Evolutionary conservation across 2,888 invertebrate genomes (phyloP).

Genomic region (Campoplex nolae): DNA sequence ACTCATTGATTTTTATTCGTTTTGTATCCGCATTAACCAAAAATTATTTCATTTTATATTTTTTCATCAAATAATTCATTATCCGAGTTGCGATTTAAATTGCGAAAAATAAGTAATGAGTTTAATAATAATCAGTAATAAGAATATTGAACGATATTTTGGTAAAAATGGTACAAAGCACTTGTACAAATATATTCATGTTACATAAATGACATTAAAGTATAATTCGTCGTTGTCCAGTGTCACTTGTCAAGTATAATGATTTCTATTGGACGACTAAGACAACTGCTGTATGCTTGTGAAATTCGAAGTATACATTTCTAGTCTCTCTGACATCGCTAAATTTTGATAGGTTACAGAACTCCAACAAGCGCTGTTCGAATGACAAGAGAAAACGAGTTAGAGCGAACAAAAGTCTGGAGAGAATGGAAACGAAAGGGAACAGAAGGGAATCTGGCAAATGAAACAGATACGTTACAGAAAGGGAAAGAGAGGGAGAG

Average conservation of each 20-base stretch:
- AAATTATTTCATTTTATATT: neutral
- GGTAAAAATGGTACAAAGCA: neutral
- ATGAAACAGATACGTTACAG: conserved; percentile 52
- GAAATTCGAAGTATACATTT: neutral
- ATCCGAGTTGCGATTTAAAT: neutral
- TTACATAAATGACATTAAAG: neutral
- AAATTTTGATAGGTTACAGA: conserved; percentile 19
- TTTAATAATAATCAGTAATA: neutral
- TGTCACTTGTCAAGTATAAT: neutral
- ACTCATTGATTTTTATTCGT: neutral
- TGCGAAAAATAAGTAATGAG: neutral
- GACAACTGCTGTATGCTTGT: conserved; percentile 11
- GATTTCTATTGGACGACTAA: neutral
- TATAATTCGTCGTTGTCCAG: neutral
- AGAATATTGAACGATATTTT: neutral
- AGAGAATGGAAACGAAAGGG: conserved; percentile 40
- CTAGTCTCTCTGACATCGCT: conserved; percentile 1
- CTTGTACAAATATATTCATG: neutral
- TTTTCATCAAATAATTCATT: neutral
- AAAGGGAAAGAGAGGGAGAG: conserved; percentile 8
- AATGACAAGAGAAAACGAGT: conserved; percentile 30
- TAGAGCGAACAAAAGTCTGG: conserved; percentile 36
- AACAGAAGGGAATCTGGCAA: conserved; percentile 50
- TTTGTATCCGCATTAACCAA: neutral
- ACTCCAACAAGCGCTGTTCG: conserved; percentile 18